Evolutionary conservation across 2,888 invertebrate genomes (phyloP).

Genomic region (Eilema griseolum): DNA sequence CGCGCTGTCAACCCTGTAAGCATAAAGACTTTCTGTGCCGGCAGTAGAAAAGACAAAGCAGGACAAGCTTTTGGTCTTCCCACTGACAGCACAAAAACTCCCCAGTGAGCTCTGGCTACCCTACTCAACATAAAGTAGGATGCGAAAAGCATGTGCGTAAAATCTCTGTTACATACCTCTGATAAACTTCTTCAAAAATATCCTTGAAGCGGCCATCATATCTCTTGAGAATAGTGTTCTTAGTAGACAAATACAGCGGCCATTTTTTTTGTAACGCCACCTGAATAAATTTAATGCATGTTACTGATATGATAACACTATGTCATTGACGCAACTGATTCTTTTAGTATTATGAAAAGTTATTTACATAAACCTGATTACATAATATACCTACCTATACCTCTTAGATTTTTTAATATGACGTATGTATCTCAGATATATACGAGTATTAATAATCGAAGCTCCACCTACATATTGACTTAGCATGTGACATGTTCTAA

Average conservation of each 20-base stretch:
- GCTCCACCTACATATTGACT: neutral
- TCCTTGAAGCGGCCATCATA: slow-evolving; percentile 97
- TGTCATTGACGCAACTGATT: slow-evolving; percentile 5
- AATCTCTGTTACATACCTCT: slow-evolving; percentile 84
- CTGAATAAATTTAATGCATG: slow-evolving; percentile 60
- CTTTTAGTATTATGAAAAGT: slow-evolving; percentile 4
- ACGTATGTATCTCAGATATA: too few species aligned
- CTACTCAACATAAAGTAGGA: neutral
- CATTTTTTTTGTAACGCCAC: slow-evolving; percentile 94
- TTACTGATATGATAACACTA: neutral
- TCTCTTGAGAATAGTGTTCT: slow-evolving; percentile 95
- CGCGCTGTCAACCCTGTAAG: too few species aligned
- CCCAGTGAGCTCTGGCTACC: too few species aligned
- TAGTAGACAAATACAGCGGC: slow-evolving; percentile 96
- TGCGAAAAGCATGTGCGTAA: neutral
- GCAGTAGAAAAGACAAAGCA: too few species aligned
- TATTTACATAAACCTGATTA: neutral
- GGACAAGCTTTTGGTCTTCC: too few species aligned
- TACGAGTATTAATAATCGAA: too few species aligned
- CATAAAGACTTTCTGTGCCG: too few species aligned
- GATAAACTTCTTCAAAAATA: slow-evolving; percentile 95
- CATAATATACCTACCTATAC: neutral
- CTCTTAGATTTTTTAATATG: too few species aligned
- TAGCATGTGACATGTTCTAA: neutral
- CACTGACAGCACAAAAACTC: too few species aligned